Evolutionary conservation across 2,888 invertebrate genomes (phyloP).

Genomic region (Plutella xylostella): DNA sequence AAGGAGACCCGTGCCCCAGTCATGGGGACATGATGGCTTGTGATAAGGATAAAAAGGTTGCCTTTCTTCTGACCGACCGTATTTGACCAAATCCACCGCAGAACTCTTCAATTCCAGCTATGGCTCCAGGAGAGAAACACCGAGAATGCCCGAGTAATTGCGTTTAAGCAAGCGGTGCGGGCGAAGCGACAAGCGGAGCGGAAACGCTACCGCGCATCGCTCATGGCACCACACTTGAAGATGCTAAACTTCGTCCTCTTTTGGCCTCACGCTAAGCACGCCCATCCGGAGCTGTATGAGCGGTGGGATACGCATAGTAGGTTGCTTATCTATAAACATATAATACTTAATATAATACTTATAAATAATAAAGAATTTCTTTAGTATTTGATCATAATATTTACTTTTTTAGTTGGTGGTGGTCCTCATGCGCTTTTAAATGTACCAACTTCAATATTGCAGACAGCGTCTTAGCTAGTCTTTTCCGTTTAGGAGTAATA

Average conservation of each 20-base stretch:
- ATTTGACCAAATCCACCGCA: too few relatives aligned
- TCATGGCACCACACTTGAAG: constrained; percentile 40
- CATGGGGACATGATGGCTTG: too few relatives aligned
- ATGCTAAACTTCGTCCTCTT: constrained; percentile 48
- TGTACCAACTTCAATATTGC: too few relatives aligned
- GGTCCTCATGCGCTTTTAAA: too few relatives aligned
- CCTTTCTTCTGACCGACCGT: too few relatives aligned
- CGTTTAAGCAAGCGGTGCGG: constrained; percentile 17
- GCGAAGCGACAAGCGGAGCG: constrained; percentile 37
- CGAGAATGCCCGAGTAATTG: constrained; percentile 20
- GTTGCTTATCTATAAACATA: constrained; percentile 12
- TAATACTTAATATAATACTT: neutral
- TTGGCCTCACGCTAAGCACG: constrained; percentile 49
- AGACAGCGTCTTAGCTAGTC: too few relatives aligned
- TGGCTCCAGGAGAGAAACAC: neutral
- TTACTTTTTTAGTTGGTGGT: neutral
- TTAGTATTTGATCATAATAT: neutral
- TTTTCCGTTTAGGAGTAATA: too few relatives aligned
- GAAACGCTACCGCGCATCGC: constrained; percentile 46
- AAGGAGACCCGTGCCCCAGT: too few relatives aligned
- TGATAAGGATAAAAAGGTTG: too few relatives aligned
- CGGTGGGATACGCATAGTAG: constrained; percentile 50
- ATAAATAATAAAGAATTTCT: neutral
- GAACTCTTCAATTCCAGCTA: neutral
- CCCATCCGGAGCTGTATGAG: constrained; percentile 54